Evolutionary conservation across 2,113 vertebrate species (phyloP).

Genomic region (Ageneiosus marmoratus): DNA sequence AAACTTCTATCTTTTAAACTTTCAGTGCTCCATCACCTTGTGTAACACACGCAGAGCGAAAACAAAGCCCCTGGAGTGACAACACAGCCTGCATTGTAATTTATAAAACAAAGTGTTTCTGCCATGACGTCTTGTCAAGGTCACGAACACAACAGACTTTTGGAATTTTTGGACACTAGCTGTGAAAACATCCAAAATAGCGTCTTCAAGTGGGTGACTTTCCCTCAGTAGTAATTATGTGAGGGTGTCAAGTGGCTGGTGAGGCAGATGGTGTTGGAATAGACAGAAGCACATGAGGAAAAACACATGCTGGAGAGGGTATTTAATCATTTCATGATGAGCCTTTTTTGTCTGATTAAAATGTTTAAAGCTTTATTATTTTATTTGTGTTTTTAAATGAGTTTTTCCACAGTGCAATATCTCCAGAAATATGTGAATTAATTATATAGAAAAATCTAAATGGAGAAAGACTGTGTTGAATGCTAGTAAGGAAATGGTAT

Average conservation of each 20-base stretch:
- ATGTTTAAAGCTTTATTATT: too few species aligned
- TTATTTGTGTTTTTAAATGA: too few species aligned
- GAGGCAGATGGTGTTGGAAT: neutral
- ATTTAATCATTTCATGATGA: neutral
- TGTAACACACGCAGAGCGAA: neutral
- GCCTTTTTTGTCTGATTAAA: neutral
- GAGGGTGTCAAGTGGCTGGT: neutral
- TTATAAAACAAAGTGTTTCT: neutral
- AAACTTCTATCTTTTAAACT: too few species aligned
- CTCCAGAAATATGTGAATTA: neutral
- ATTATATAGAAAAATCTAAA: neutral
- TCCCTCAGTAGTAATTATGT: neutral
- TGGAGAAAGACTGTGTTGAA: neutral
- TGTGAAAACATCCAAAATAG: neutral
- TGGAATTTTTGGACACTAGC: neutral
- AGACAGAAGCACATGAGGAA: neutral
- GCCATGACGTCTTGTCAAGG: neutral
- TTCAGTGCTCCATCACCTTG: neutral
- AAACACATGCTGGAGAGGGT: neutral
- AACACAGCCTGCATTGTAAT: neutral
- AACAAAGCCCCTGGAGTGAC: too few species aligned
- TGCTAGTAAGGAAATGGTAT: neutral
- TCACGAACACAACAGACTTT: neutral
- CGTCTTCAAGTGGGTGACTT: neutral
- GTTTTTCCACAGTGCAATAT: neutral